Conservation (phyloP, 2,113 vertebrate species). For the Dolichotis patagonum region DNA sequence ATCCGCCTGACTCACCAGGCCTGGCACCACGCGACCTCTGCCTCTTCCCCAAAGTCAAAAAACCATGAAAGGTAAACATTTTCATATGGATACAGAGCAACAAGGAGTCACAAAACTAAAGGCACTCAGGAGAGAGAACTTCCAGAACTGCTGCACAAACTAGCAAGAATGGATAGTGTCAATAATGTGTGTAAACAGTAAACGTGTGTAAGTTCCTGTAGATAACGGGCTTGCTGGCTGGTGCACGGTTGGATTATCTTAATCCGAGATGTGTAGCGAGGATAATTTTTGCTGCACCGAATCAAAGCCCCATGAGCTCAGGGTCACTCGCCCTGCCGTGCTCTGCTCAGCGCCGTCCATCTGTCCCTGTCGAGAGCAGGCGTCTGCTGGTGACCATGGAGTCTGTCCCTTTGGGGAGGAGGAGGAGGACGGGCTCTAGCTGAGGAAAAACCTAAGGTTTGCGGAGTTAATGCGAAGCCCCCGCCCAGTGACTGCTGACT, state of each 20-base stretch:
- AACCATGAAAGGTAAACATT: not conserved
- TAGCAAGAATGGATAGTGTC: not conserved
- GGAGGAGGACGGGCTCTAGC: not conserved
- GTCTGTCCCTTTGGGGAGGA: not conserved
- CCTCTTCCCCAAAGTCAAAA: not conserved
- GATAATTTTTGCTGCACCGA: not conserved
- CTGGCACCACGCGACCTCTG: not conserved
- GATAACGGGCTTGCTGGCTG: not conserved
- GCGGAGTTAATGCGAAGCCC: not conserved
- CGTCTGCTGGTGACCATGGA: not conserved
- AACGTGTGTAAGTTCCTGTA: no score
- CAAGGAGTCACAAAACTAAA: not conserved
- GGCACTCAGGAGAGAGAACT: not conserved
- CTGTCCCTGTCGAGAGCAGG: not conserved
- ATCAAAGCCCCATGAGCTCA: not conserved
- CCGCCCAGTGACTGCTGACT: not conserved
- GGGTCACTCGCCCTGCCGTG: not conserved
- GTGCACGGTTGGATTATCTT: not conserved
- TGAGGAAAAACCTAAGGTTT: not conserved
- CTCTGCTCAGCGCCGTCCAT: not conserved
- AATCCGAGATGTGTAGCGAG: not conserved
- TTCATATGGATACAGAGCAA: not conserved
- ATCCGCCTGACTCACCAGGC: not conserved
- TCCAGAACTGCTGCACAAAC: not conserved
- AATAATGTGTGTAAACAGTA: no score